Conservation (phyloP, 1,140 invertebrate genomes). For the Lepidurus apus region DNA sequence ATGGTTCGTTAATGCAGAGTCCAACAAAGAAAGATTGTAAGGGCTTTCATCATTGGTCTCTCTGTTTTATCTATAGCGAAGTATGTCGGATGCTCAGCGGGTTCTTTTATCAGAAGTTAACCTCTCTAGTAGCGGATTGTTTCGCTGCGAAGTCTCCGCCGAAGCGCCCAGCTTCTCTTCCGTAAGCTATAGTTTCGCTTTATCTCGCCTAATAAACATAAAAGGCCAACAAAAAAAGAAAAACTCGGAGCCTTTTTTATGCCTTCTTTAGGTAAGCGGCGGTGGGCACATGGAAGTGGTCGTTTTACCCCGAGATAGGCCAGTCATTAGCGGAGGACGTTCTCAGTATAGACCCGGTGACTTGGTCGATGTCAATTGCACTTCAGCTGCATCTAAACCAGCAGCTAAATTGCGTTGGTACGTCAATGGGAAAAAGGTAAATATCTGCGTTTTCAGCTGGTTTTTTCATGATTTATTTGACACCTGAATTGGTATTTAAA, state of each 20-base stretch:
- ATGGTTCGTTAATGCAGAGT: too few species aligned
- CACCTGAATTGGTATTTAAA: neutral
- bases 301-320: constrained; percentile 38
- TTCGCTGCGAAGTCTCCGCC: constrained; percentile 69
- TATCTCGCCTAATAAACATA: constrained; percentile 22
- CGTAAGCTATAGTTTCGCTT: neutral
- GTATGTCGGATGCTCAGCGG: constrained; percentile 41
- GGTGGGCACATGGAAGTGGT: constrained; percentile 34
- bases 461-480: too few species aligned
- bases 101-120: constrained; percentile 58
- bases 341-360: constrained; percentile 39
- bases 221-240: constrained; percentile 43
- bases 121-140: constrained; percentile 60
- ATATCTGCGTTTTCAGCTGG: neutral
- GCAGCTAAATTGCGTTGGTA: constrained; percentile 40
- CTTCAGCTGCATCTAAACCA: constrained; percentile 40
- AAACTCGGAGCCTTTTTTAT: constrained; percentile 64
- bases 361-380: constrained; percentile 41
- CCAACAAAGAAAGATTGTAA: too few species aligned
- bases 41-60: neutral
- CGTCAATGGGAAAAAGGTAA: constrained; percentile 39
- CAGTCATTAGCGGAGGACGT: constrained; percentile 39
- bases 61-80: constrained; percentile 17
- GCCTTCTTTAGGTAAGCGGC: constrained; percentile 44
- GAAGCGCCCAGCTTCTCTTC: constrained; percentile 62